Base-by-base conservation (phyloP, 2,797 vertebrate genomes). In the Malacoctenus gilli region DNA sequence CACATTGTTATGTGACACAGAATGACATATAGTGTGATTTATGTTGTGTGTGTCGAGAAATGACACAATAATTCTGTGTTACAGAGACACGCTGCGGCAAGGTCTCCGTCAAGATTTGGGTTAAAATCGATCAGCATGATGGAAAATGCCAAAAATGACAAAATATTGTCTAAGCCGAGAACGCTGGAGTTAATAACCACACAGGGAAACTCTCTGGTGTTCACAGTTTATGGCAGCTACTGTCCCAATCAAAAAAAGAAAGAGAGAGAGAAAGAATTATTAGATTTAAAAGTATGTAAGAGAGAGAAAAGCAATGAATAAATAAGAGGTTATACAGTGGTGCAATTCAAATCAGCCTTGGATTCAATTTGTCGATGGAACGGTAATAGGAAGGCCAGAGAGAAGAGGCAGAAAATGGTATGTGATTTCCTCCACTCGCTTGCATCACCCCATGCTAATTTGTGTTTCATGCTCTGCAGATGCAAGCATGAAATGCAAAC, bases 301-400 rank as follows among this genome's bases (percentile, higher is more conserved):
- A 66, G 55, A 78, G 77, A 83, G 79, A 82, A 89, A 90, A 88
- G 87, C 86, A 89, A 91, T 87, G 91, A 92, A 92, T 92, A 92
- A 91, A 91, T 89, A 91, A 86, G 76, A 82, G 86, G 84, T 89
- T 88, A 90, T 88, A 80, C 77, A 77, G 85, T 85, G 68, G 75
- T 76, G 79, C 88, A 91, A 93, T 92, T 89, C 88, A 90, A 91
- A 92, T 91, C 89, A 90, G 84, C 78, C 72, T 75, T 69, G 77
- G 73, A 89, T 90, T 92, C 72, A 85, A 90, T 89, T 89, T 92
- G 83, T 85, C 61, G 80, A 86, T 77, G 75, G 77, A 87, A 90
- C 84, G 82, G 85, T 84, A 88, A 89, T 82, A 71, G 71, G 42
- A 68, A 49, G 70, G 83, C 71, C 75, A 59, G 68, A 79, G 75